Percentiles rank a stretch among this genome's conserved stretches.
These are phyloP conservation scores for Echinometra lucunter DNA, from an alignment of 53 echinoderm and acorn worm species.

Conservation along the genomic window DNA sequence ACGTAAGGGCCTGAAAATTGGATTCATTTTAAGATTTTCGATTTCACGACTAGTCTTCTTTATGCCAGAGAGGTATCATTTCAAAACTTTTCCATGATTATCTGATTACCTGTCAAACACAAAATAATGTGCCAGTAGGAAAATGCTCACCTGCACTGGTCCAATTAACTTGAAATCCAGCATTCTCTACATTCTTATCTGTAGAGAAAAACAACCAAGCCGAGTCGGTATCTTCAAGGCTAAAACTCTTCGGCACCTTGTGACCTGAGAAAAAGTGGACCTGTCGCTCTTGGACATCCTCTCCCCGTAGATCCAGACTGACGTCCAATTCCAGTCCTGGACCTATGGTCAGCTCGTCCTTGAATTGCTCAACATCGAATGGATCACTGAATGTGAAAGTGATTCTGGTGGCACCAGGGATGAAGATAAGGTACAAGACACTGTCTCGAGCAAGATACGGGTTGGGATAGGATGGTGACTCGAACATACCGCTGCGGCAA, in stretches of 20 bases:
- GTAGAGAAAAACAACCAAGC: conserved; percentile 31
- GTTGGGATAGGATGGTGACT: conserved; percentile 88
- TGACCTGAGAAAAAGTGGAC: conserved; percentile 18
- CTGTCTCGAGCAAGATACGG: conserved; percentile 60
- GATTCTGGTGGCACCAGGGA: conserved; percentile 81
- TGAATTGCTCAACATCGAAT: conserved; percentile 72
- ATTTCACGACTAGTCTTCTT: too few species aligned
- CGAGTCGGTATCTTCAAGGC: conserved; percentile 20
- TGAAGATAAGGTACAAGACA: conserved; percentile 83
- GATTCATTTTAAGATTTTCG: too few species aligned
- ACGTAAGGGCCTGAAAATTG: too few species aligned
- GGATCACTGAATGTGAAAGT: conserved; percentile 73
- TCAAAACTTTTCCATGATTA: too few species aligned
- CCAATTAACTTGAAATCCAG: conserved; percentile 16
- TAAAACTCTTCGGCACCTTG: neutral
- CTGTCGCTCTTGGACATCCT: neutral
- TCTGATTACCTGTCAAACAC: too few species aligned
- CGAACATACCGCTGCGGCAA: conserved; percentile 71
- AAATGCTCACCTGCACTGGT: neutral
- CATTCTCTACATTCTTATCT: neutral
- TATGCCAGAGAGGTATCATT: too few species aligned
- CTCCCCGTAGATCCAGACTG: neutral
- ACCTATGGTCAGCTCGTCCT: conserved; percentile 22
- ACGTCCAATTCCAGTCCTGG: neutral
- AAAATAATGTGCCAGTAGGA: too few species aligned